Base-by-base conservation (phyloP, 2,888 invertebrate genomes). In the Acleris emargana region DNA sequence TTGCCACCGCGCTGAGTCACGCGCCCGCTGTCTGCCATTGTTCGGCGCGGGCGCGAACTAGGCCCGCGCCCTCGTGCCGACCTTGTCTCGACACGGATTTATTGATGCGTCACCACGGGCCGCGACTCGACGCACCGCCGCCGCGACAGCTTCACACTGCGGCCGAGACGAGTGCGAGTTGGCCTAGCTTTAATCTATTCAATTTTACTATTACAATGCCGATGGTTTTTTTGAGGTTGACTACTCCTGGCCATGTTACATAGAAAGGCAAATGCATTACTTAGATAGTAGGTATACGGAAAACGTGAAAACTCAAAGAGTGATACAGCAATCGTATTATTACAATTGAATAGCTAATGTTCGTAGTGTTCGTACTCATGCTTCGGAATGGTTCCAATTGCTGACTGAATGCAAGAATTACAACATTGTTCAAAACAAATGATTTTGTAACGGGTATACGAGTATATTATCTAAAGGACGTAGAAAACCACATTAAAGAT, bases 51-150 rank as follows among this genome's bases (percentile, higher is more conserved):
- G 71, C 64, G 70, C 73, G 69, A 83, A 83, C 83, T 85, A 86
- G 82, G 77, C 84, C 79, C 82, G 86, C 86, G 89, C 88, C 89
- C 88, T 88, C 89, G 84, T 79, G 77, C 81, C 88, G 91, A 90
- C 91, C 91, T 91, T 90, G 89, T 86, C 88, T 84, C 87, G 87
- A 81, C 88, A 86, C 88, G 87, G 87, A 88, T 88, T 89, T 90
- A 87, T 88, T 87, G 84, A 86, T 88, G 89, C 89, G 90, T 89
- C 89, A 90, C 83, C 78, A 76, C 78, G 75, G 78, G 77, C 77
- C 79, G 72, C 73, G 74, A 68, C 75, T 71, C 73, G 71, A 68
- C 75, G 71, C 73, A 71, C 73, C 68, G 67, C 71, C 68, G 57
- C 68, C 61, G 54, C 71, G 71, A 57, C 66, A 25, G 18, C 57